Base-by-base conservation (phyloP, 2,888 invertebrate genomes). In the Julus scanicus region DNA sequence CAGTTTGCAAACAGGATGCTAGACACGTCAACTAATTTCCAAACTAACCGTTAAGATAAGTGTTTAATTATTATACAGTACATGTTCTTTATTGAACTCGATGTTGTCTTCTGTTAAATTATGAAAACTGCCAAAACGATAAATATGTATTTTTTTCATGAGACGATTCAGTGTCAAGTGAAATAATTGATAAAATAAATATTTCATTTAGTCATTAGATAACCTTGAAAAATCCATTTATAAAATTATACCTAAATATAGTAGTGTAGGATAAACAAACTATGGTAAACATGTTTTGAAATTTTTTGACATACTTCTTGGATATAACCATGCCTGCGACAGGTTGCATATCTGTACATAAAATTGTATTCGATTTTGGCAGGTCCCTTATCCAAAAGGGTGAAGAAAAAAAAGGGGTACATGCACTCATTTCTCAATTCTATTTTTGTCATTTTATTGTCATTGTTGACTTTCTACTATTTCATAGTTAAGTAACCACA, bases 321-420 rank as follows among this genome's bases (percentile, higher is more conserved):
- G 63, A n/a, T n/a, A 20, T 63, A 44, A 11, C n/a, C n/a, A n/a
- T n/a, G 15, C 11, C 13, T 53, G 53, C 20, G 8, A 63, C 63
- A n/a, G 1, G 63, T 63, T 20, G 5, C 63, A 63, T 63, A 63
- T 63, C n/a, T 63, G n/a, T 17, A 17, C 63, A 4, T 71, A 71
- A 20, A 8, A 29, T 9, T 53, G 2, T 11, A 11, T 6, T n/a
- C 71, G 9, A 3, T 71, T n/a, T 8, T 20, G 2, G 9, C 29
- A 29, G 20, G n/a, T 29, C 71, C 71, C 71, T 71, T 29, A 53
- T 53, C 53, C 53, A 53, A 17, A 13, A 17, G 53, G 15, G 11
- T 53, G 44, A 44, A 53, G n/a, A n/a, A n/a, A n/a, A 53, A n/a
- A 71, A 29, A 71, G 71, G 71, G 71, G 71, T 71, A 71, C 71